Conservation (phyloP, 2,888 invertebrate genomes). For the Drosophila demipolita region DNA sequence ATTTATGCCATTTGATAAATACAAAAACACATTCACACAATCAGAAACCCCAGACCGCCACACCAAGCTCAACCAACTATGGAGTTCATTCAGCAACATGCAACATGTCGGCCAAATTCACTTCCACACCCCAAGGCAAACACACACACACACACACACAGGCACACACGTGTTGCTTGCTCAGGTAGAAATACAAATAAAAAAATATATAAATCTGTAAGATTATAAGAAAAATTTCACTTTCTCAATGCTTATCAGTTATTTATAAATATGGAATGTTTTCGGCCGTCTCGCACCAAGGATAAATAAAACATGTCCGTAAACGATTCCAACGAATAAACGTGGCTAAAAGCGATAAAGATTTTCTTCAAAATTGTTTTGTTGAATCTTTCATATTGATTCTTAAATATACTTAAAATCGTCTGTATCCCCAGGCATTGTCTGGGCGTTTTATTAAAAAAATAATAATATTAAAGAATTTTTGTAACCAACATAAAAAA, state of each 20-base stretch:
- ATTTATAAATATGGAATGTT: constrained; percentile 68
- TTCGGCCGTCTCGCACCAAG: constrained; percentile 37
- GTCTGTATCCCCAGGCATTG: background rate
- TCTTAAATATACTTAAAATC: background rate
- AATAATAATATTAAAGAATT: background rate
- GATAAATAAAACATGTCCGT: constrained; percentile 44
- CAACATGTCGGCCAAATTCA: constrained; percentile 15
- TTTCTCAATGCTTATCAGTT: constrained; percentile 75
- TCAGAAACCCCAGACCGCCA: constrained; percentile 13
- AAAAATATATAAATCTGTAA: constrained; percentile 58
- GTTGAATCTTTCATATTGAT: constrained; percentile 6
- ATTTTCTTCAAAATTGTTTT: constrained; percentile 25
- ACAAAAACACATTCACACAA: constrained; percentile 43
- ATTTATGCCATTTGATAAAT: constrained; percentile 75
- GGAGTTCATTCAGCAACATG: constrained; percentile 65
- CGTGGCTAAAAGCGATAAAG: constrained; percentile 10
- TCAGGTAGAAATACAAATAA: constrained; percentile 48
- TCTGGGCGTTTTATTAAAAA: background rate
- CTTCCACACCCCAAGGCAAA: constrained; percentile 23
- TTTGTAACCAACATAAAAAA: background rate
- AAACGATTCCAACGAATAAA: background rate
- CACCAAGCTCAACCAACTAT: constrained; percentile 28
- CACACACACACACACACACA: background rate
- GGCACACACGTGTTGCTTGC: constrained; percentile 6
- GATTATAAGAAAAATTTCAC: constrained; percentile 76